Evolutionary conservation across 2,113 vertebrate genomes (phyloP).

Genomic region (Tiliqua scincoides): DNA sequence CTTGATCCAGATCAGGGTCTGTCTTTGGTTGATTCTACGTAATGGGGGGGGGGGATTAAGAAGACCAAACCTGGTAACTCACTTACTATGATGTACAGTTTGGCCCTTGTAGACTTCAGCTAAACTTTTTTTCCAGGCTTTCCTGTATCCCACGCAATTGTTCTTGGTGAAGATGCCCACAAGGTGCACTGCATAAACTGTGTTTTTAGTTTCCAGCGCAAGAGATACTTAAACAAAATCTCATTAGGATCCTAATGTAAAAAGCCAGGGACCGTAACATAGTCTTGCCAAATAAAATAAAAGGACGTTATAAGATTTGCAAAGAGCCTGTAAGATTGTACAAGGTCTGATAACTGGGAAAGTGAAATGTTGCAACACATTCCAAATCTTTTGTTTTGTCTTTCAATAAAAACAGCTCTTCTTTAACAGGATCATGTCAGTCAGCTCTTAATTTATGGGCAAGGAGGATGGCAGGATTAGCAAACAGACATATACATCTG

Average conservation of each 20-base stretch:
- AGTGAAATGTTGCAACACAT: neutral
- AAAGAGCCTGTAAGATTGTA: neutral
- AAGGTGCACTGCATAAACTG: neutral
- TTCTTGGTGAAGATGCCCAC: neutral
- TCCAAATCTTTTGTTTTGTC: neutral
- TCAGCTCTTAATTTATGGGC: constrained; percentile 14
- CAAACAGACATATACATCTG: neutral
- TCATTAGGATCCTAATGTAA: constrained; percentile 9
- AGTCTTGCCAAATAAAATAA: constrained; percentile 39
- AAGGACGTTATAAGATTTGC: constrained; percentile 20
- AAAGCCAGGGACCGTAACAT: neutral
- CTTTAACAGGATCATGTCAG: neutral
- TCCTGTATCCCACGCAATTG: fast-evolving
- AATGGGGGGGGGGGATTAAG: no score
- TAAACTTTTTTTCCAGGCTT: neutral
- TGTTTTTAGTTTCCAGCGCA: constrained; percentile 5
- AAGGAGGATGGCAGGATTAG: neutral
- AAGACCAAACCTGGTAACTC: no score
- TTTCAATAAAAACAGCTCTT: neutral
- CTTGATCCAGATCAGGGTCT: no score
- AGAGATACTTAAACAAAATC: neutral
- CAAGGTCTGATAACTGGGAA: constrained; percentile 9
- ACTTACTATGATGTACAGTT: no score
- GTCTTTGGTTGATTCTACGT: no score
- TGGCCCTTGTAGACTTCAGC: neutral